phyloP scores from a whole-genome alignment of 2,888 invertebrate genomes.

The Corythucha ciliata region DNA sequence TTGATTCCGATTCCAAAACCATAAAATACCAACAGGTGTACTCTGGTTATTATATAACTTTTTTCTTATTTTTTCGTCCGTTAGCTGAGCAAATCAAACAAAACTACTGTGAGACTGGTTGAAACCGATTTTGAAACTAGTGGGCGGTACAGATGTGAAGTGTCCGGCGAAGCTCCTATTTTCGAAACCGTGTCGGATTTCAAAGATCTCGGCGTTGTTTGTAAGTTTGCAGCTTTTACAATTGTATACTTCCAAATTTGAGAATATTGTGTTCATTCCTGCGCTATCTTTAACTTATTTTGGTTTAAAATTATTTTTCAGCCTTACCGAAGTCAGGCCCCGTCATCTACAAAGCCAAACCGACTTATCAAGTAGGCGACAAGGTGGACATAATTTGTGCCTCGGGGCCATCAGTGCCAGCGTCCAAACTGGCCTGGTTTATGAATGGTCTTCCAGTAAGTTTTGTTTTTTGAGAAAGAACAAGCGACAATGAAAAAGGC shows the following conservation, averaged over 20 bases:
- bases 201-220: slow-evolving; percentile 20
- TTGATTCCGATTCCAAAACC: no score
- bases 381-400: slow-evolving; percentile 22
- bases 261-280: background rate
- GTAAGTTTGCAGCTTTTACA: slow-evolving; percentile 12
- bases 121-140: slow-evolving; percentile 24
- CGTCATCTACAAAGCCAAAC: slow-evolving; percentile 21
- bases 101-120: slow-evolving; percentile 20
- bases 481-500: no score
- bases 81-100: slow-evolving; percentile 24
- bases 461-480: slow-evolving; percentile 1
- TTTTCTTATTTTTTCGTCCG: slow-evolving; percentile 4
- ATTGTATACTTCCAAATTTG: background rate
- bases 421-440: slow-evolving; percentile 24
- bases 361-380: slow-evolving; percentile 24
- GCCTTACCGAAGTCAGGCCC: slow-evolving; percentile 23
- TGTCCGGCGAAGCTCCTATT: slow-evolving; percentile 25
- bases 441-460: slow-evolving; percentile 26
- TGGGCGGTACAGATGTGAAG: slow-evolving; percentile 25
- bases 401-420: slow-evolving; percentile 21
- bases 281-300: background rate
- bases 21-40: no score
- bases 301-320: slow-evolving; percentile 11
- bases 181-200: slow-evolving; percentile 24
- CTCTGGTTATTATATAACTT: background rate